Base-by-base conservation (phyloP, 1,140 invertebrate species). In the Harlomillsia oculata region DNA sequence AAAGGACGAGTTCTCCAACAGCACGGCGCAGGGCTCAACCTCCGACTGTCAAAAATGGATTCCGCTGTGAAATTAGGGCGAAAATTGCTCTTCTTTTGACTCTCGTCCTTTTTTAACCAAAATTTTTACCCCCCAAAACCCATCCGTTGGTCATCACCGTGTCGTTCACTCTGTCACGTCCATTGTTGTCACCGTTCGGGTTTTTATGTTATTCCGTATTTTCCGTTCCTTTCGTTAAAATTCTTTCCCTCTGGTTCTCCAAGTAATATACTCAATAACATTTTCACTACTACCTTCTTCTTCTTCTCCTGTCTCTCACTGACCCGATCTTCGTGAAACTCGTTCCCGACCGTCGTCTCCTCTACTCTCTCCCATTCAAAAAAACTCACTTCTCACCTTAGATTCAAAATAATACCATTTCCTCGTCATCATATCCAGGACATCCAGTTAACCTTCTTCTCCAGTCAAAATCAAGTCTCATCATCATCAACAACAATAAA, bases 1-100 rank as follows among this genome's bases (percentile, higher is more conserved):
- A 30, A 53, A 25, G 39, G 26, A 41, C 26, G 34, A 25, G 26
- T 29, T 40, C 43, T 25, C 37, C 30, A 20, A 48, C 32, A 57
- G 36, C 39, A 36, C 46, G 37, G 37, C 46, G 44, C 43, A 53
- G 21, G 36, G 58, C 58, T 52, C 58, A 59, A 36, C 51, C 51
- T 52, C 58, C 53, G 58, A 54, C 56, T 58, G 60, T 62, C 60
- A 62, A 62, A 62, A 62, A 62, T 62, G 60, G 60, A 62, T 62
- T 62, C 60, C 60, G 49, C 44, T 57, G 45, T 55, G 56, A 57
- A 62, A 58, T 59, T 62, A 59, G 56, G 60, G 60, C 55, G 50
- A 53, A 62, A 57, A 53, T 49, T 56, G 37, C 45, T 60, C 51
- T 20, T 53, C 39, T 51, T 57, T 56, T 56, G 44, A 56, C 46